A percentile compares a stretch with the other conserved stretches of the same genome.
Evolutionary conservation across 2,888 invertebrate species (phyloP).

Genomic region (Sepiola atlantica): DNA sequence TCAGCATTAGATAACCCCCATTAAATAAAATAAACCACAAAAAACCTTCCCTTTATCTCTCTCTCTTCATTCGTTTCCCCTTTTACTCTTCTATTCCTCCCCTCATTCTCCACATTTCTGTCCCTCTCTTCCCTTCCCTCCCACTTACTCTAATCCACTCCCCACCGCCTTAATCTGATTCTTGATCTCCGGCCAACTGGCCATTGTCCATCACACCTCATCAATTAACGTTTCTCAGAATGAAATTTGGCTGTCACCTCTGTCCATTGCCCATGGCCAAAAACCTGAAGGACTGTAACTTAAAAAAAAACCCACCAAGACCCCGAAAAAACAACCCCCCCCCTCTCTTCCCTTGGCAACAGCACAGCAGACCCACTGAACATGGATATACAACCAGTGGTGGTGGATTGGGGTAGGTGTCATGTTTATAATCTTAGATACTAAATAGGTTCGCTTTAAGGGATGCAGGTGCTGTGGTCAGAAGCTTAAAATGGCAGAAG

Average conservation of each 20-base stretch:
- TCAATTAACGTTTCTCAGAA: conserved; percentile 7
- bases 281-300: neutral
- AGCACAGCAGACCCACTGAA: no score
- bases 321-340: neutral
- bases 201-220: conserved; percentile 17
- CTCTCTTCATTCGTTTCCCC: neutral
- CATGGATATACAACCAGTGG: no score
- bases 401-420: no score
- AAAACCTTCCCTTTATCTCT: neutral
- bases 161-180: neutral
- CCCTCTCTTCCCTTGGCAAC: neutral
- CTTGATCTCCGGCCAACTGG: neutral
- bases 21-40: no score
- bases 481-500: no score
- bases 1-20: no score
- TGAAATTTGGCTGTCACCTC: neutral
- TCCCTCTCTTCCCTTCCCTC: neutral
- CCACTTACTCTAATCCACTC: no score
- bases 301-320: neutral
- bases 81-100: neutral
- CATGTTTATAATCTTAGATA: no score
- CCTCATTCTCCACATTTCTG: neutral
- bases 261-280: conserved; percentile 2
- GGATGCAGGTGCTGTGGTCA: no score
- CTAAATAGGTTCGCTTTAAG: no score